These are phyloP conservation scores for Hyperopisus bebe DNA, from an alignment of 2,113 vertebrate genomes.

Conservation along the genomic window DNA sequence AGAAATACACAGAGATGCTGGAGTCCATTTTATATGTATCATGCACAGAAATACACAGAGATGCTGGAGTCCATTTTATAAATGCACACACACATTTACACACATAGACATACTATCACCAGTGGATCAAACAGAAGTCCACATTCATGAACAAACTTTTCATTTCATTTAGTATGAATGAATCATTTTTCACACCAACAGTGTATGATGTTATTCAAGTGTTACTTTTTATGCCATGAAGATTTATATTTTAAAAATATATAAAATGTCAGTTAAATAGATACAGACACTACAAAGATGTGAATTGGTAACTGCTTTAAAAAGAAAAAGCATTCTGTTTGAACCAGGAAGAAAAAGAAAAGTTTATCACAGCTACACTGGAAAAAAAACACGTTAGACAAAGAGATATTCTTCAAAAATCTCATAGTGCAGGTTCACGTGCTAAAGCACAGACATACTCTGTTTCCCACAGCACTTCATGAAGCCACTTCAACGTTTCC, in stretches of 20 bases:
- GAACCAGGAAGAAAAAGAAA: background rate
- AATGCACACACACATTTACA: too few relatives aligned
- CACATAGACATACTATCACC: background rate
- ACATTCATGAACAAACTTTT: background rate
- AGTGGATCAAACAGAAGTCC: background rate
- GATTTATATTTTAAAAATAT: background rate
- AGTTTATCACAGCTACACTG: background rate
- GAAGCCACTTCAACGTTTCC: constrained; percentile 75
- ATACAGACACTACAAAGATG: background rate
- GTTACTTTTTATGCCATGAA: background rate
- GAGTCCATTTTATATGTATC: too few relatives aligned
- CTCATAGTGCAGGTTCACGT: background rate
- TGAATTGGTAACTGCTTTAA: background rate
- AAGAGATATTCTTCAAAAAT: background rate
- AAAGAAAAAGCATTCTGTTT: background rate
- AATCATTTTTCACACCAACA: background rate
- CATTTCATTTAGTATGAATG: background rate
- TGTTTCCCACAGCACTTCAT: constrained; percentile 70
- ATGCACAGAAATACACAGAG: too few relatives aligned
- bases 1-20: too few relatives aligned
- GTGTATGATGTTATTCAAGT: background rate
- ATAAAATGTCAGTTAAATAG: background rate
- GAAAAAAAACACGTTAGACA: background rate
- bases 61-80: background rate
- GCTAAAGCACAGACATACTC: background rate